Evolutionary conservation across 2,797 vertebrate genomes (phyloP), one percentile per base, ranked within the genome.

Genomic region (Hipposideros larvatus): DNA sequence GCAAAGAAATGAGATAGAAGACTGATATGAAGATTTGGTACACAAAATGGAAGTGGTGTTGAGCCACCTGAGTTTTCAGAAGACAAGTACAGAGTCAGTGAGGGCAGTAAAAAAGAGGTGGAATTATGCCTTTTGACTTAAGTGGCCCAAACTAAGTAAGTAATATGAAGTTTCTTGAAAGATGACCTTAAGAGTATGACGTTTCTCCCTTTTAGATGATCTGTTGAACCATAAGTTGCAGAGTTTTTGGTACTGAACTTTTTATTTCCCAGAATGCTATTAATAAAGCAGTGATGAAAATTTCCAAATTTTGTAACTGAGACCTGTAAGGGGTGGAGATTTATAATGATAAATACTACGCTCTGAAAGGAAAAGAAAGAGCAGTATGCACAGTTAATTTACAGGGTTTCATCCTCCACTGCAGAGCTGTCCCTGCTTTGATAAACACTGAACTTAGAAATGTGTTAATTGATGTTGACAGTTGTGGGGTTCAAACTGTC

Each of bases 371-470:
- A 65, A 59, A 94, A 82, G 28, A 53, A 55, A 28, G 9, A 31
- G 13, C 37, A 28, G 2, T 16, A 16, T 53, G 3, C 63, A n/a
- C 26, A 31, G 57, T 63, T 90, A 63, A 82, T 57, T 80, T 91
- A 41, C 14, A 63, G 15, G 19, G 37, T 77, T 83, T 87, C 6
- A 57, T 6, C 46, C 26, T 71, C 57, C 28, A 24, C 11, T 78
- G 43, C 86, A 78, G 55, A 71, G 31, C 22, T 65, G 4, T 43
- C 26, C 46, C 28, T 94, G 37, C 61, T 65, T 82, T 82, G 51
- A 55, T 84, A 77, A 83, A 87, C 83, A 91, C 19, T 61, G 61
- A 68, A 61, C 28, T 89, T 80, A 43, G 43, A 90, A 68, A 55
- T 41, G 68, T 66, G 41, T 22, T 41, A 65, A 75, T 34, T 92